Evolutionary conservation across 2,797 vertebrate species (phyloP).

Genomic region (Novumbra hubbsi): DNA sequence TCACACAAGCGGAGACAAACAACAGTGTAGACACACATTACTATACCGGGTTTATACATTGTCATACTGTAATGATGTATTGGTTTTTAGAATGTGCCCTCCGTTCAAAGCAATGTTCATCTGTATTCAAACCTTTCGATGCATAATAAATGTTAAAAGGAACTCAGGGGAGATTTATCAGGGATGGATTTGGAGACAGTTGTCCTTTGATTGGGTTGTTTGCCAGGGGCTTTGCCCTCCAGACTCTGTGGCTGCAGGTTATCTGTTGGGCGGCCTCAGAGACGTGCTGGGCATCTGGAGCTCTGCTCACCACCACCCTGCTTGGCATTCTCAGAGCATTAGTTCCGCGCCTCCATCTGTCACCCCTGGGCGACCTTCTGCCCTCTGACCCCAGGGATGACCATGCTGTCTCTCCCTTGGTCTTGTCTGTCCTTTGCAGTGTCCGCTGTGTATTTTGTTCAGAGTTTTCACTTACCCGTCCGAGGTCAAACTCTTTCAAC

Average conservation of each 20-base stretch:
- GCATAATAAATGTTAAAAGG: background rate
- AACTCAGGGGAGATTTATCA: background rate
- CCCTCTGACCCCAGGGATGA: background rate
- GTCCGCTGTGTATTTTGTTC: slow-evolving; percentile 11
- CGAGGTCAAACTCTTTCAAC: background rate
- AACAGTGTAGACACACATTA: background rate
- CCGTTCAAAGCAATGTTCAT: background rate
- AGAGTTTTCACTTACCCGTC: background rate
- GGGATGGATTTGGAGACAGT: background rate
- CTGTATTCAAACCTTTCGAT: background rate
- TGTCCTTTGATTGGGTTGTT: slow-evolving; percentile 24
- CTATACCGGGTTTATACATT: background rate
- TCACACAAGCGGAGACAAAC: background rate
- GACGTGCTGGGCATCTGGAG: slow-evolving; percentile 21
- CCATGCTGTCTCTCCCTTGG: background rate
- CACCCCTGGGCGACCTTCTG: slow-evolving; percentile 2
- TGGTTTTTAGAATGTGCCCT: background rate
- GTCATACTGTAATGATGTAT: background rate
- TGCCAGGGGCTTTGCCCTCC: slow-evolving; percentile 11
- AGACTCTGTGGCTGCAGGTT: slow-evolving; percentile 16
- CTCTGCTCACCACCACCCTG: slow-evolving; percentile 12
- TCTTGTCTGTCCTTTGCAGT: slow-evolving; percentile 18
- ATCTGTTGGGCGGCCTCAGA: slow-evolving; percentile 25
- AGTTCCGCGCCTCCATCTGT: slow-evolving; percentile 24
- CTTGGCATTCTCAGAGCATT: slow-evolving; percentile 9